Evolutionary conservation across 2,797 vertebrate species (phyloP).

Genomic region (Manis javanica): DNA sequence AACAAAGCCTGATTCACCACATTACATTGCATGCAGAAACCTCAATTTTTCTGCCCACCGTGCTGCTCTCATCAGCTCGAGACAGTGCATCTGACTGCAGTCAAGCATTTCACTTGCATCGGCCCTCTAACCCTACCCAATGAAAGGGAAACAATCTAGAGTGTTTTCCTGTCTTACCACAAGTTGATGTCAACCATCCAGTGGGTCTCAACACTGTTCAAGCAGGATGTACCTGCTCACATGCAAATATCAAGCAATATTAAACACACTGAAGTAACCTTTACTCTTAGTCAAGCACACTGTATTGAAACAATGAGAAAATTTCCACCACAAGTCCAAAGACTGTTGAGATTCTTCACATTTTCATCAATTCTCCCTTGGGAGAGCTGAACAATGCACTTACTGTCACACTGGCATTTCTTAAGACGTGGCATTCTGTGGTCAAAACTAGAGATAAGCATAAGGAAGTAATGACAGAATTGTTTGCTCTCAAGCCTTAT

Average conservation of each 20-base stretch:
- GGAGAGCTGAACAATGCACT: neutral
- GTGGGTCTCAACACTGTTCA: neutral
- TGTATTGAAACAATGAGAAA: neutral
- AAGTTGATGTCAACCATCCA: neutral
- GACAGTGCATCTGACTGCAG: too few relatives aligned
- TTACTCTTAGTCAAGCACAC: neutral
- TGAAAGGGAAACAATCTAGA: constrained; percentile 48
- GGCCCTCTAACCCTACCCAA: neutral
- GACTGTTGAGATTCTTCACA: neutral
- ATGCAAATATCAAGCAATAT: constrained; percentile 13
- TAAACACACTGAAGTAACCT: neutral
- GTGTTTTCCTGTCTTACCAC: neutral
- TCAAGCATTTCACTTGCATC: neutral
- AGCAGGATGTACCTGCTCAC: neutral
- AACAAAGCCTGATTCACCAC: neutral
- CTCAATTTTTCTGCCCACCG: neutral
- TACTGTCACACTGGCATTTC: neutral
- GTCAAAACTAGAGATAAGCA: neutral
- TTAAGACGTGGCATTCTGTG: fast-evolving
- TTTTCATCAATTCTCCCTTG: neutral
- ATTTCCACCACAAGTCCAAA: neutral
- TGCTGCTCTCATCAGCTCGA: neutral
- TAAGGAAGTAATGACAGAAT: neutral
- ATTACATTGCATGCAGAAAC: neutral
- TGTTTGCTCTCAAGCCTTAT: neutral